phyloP scores from a whole-genome alignment of 2,113 vertebrate genomes.

The Carassius auratus region DNA sequence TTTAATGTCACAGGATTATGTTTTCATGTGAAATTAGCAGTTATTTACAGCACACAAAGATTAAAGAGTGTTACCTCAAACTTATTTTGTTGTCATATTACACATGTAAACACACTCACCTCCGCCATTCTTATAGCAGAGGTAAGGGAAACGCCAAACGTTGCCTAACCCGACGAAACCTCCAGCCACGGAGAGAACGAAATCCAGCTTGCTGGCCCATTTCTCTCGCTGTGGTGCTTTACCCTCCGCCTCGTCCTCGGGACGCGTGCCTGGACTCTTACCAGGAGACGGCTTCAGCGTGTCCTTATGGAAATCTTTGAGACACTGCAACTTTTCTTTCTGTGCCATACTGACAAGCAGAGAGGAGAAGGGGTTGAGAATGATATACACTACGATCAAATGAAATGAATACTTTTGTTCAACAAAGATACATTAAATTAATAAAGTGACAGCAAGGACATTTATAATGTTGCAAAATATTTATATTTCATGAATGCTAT shows the following conservation, averaged over 20 bases:
- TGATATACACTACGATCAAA: too few relatives aligned
- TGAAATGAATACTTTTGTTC: background rate
- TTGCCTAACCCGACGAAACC: constrained; percentile 98
- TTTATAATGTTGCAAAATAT: background rate
- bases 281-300: constrained; percentile 95
- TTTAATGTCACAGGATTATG: constrained; percentile 26
- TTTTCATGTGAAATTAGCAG: constrained; percentile 17
- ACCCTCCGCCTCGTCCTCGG: constrained; percentile 95
- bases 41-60: background rate
- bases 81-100: background rate
- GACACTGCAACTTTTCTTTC: constrained; percentile 95
- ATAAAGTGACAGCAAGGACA: background rate
- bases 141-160: constrained; percentile 97
- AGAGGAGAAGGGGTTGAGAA: background rate
- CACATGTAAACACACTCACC: constrained; percentile 74
- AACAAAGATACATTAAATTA: background rate
- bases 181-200: constrained; percentile 94
- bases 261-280: constrained; percentile 93
- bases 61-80: background rate
- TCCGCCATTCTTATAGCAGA: constrained; percentile 99
- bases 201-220: constrained; percentile 98
- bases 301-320: constrained; percentile 99
- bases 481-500: background rate
- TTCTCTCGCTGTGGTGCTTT: constrained; percentile 93
- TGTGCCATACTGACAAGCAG: constrained; percentile 83